These are phyloP conservation scores for Rhagologus leucostigma DNA, from an alignment of 2,113 vertebrate species.

Conservation along the genomic window DNA sequence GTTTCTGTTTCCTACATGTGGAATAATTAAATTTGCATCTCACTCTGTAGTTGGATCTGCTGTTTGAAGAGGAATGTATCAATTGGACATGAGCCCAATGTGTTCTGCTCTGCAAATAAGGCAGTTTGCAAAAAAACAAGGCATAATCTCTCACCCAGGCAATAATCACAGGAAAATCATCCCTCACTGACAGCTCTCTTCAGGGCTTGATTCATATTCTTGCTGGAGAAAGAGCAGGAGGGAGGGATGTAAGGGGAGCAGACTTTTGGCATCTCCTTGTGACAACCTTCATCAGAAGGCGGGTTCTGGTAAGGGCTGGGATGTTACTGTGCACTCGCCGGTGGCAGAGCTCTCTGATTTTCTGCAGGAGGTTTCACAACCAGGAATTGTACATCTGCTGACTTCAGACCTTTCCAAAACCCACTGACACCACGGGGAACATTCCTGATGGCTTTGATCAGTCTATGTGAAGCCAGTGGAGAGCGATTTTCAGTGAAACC, in stretches of 20 bases:
- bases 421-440: neutral
- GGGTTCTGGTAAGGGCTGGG: neutral
- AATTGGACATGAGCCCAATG: constrained; percentile 73
- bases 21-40: constrained; percentile 81
- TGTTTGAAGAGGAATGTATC: constrained; percentile 75
- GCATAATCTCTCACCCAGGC: constrained; percentile 63
- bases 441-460: neutral
- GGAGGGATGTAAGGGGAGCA: neutral
- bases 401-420: neutral
- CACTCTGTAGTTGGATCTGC: constrained; percentile 62
- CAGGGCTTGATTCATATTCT: constrained; percentile 67
- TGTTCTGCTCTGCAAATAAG: constrained; percentile 72
- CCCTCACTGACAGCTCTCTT: constrained; percentile 66
- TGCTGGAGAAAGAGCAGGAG: constrained; percentile 23
- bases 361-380: neutral
- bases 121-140: constrained; percentile 53
- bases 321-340: neutral
- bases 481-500: neutral
- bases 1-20: constrained; percentile 75
- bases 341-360: neutral
- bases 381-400: neutral
- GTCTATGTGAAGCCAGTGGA: neutral
- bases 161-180: constrained; percentile 74
- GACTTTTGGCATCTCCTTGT: constrained; percentile 46
- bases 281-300: neutral